Percentiles rank a stretch among this genome's conserved stretches.
phyloP scores from a whole-genome alignment of 1,140 invertebrate species.

The Panagrolaimus sp. region DNA sequence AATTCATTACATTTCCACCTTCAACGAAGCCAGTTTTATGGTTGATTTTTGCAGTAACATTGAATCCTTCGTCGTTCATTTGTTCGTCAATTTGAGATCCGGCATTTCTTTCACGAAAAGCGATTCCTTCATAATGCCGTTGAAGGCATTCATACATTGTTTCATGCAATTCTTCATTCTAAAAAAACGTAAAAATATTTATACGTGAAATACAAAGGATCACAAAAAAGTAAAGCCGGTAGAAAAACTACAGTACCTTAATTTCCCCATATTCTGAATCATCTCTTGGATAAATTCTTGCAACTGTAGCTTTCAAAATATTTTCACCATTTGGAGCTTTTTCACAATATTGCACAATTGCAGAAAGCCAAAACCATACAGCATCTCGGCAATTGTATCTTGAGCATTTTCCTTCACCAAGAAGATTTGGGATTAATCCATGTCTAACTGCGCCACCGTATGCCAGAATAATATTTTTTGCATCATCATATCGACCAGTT shows the following conservation, averaged over 20 bases:
- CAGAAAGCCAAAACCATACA: slow-evolving; percentile 96
- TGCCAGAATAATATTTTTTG: slow-evolving; percentile 77
- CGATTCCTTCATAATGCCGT: slow-evolving; percentile 55
- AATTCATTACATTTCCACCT: slow-evolving; percentile 90
- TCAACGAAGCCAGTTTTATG: slow-evolving; percentile 87
- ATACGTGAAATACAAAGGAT: too few species aligned
- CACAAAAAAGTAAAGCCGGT: too few species aligned
- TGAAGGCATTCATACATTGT: slow-evolving; percentile 86
- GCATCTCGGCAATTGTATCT: slow-evolving; percentile 92
- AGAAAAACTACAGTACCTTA: slow-evolving; percentile 31
- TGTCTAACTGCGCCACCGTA: slow-evolving; percentile 85
- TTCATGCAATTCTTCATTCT: slow-evolving; percentile 66
- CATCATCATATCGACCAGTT: slow-evolving; percentile 60
- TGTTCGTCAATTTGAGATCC: slow-evolving; percentile 86
- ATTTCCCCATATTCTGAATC: slow-evolving; percentile 65
- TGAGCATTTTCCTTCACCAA: slow-evolving; percentile 80
- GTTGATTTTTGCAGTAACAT: slow-evolving; percentile 81
- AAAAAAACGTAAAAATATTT: not conserved
- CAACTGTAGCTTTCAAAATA: slow-evolving; percentile 76
- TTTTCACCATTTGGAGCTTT: slow-evolving; percentile 70
- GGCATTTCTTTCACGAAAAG: slow-evolving; percentile 86
- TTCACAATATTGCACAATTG: slow-evolving; percentile 72
- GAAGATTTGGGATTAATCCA: slow-evolving; percentile 91
- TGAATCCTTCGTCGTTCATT: slow-evolving; percentile 88
- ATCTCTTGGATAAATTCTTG: slow-evolving; percentile 72